Evolutionary conservation across 2,888 invertebrate species (phyloP), one percentile per base, ranked within the genome.

Genomic region (Stomorhina lunata): DNA sequence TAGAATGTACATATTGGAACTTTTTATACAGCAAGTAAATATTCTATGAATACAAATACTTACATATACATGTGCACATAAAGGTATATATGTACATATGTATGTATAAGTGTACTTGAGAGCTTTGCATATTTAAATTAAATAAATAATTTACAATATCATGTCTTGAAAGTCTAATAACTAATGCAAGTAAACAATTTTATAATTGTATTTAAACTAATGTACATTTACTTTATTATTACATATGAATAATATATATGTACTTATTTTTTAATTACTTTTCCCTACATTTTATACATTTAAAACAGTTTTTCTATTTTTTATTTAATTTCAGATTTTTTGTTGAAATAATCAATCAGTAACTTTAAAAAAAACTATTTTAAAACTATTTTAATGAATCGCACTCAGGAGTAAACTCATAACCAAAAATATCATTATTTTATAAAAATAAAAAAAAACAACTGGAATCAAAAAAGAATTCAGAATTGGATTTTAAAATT

Each of bases 241-340:
- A n/a, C n/a, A n/a, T n/a, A n/a, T n/a, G n/a, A n/a, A n/a, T n/a
- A n/a, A n/a, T n/a, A n/a, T n/a, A n/a, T n/a, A n/a, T n/a, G n/a
- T n/a, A n/a, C n/a, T n/a, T n/a, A n/a, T n/a, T n/a, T n/a, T n/a
- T n/a, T n/a, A n/a, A n/a, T n/a, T n/a, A n/a, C n/a, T n/a, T n/a
- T n/a, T n/a, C n/a, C n/a, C n/a, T n/a, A n/a, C n/a, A n/a, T n/a
- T n/a, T n/a, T n/a, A n/a, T n/a, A n/a, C n/a, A n/a, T n/a, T n/a
- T n/a, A n/a, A n/a, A n/a, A n/a, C n/a, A n/a, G n/a, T n/a, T n/a
- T n/a, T n/a, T n/a, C n/a, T 43, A 2, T 3, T 32, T 1, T 15
- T 57, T 2, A 12, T 45, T 59, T 71, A 57, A 12, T 71, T 69
- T 17, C 32, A 71, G 71, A 45, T 22, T 57, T 40, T 55, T 27